phyloP scores from a whole-genome alignment of 2,113 vertebrate genomes.

The Mastomys natalensis region DNA sequence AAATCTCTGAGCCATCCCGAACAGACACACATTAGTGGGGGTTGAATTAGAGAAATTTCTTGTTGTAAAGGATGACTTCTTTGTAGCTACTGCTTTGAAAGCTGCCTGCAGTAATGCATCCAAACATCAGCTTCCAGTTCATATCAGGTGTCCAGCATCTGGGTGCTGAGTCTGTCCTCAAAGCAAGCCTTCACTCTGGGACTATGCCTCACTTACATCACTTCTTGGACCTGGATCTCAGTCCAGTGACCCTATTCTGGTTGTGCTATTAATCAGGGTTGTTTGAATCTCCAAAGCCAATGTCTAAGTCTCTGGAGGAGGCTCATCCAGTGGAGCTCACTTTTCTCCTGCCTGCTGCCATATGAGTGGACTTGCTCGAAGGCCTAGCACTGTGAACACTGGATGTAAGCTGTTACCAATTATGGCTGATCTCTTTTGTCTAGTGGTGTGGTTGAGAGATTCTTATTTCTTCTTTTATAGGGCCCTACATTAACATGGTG shows the following conservation, averaged over 20 bases:
- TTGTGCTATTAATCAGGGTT: background rate
- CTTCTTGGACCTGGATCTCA: conserved; percentile 48
- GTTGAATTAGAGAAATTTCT: conserved; percentile 39
- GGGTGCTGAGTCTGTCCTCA: background rate
- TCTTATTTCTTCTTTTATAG: background rate
- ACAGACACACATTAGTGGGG: background rate
- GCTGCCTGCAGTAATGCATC: background rate
- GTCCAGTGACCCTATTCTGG: background rate
- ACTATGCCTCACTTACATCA: background rate
- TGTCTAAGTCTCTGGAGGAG: background rate
- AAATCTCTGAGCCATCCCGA: conserved; percentile 26
- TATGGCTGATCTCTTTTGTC: background rate
- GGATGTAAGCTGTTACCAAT: background rate
- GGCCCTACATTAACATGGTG: background rate
- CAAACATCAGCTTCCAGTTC: background rate
- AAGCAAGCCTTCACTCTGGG: background rate
- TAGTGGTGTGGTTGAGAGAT: background rate
- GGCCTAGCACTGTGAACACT: fast-evolving
- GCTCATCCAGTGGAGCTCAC: background rate
- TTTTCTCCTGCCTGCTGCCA: background rate
- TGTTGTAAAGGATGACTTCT: background rate
- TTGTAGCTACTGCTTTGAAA: background rate
- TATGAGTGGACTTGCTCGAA: background rate
- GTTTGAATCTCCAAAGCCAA: background rate
- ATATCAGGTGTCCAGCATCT: background rate